Conservation (phyloP, 2,113 vertebrate species). For the Eolophus roseicapilla region DNA sequence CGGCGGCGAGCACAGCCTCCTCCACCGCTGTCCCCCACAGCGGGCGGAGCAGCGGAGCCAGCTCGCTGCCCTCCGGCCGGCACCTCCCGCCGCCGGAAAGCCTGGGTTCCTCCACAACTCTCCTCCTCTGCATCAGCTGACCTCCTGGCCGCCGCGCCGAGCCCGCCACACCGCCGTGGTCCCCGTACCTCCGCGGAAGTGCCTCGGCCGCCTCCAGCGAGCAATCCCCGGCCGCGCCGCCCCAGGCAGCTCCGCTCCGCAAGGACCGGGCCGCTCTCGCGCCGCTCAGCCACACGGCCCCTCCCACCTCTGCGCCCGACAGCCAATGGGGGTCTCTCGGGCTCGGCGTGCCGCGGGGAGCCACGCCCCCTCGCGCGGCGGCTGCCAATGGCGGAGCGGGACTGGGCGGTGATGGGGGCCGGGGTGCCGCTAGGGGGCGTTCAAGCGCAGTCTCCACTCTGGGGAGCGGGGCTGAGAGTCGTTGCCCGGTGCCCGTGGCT, state of each 20-base stretch:
- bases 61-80: neutral
- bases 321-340: neutral
- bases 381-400: neutral
- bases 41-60: neutral
- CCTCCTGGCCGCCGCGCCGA: too few relatives aligned
- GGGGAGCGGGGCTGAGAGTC: neutral
- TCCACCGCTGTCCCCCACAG: neutral
- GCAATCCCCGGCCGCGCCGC: rapidly evolving
- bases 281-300: neutral
- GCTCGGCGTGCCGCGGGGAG: too few relatives aligned
- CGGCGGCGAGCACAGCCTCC: neutral
- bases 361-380: too few relatives aligned
- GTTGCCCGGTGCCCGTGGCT: too few relatives aligned
- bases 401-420: neutral
- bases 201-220: neutral
- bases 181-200: neutral
- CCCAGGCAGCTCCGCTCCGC: too few relatives aligned
- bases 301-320: neutral
- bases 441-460: rapidly evolving
- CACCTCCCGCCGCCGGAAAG: too few relatives aligned
- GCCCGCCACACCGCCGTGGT: neutral
- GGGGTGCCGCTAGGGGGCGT: neutral
- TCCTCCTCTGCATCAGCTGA: neutral
- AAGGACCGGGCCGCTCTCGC: neutral
- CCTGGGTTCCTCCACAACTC: neutral